These are phyloP conservation scores for Pentamera pediparva DNA, from an alignment of 53 echinoderm and acorn worm genomes.

Conservation along the genomic window DNA sequence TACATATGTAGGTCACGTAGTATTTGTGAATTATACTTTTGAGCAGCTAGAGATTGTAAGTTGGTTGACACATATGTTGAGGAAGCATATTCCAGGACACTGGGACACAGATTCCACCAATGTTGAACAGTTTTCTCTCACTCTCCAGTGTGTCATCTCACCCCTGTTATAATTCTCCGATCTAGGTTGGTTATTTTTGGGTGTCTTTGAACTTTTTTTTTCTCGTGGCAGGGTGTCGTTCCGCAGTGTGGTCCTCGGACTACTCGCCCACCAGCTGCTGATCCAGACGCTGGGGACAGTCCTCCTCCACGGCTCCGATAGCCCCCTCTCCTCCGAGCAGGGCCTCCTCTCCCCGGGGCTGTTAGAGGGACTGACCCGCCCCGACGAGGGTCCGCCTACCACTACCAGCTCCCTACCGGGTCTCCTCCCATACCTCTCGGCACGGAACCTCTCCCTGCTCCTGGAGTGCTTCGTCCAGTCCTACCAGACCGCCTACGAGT, in stretches of 20 bases:
- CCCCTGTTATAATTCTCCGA: not conserved
- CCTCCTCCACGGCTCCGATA: conserved; percentile 88
- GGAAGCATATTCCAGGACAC: too few relatives aligned
- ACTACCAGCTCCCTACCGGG: conserved; percentile 57
- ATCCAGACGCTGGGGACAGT: conserved; percentile 95
- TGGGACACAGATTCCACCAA: too few relatives aligned
- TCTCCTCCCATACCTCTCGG: conserved; percentile 89
- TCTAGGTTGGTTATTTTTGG: too few relatives aligned
- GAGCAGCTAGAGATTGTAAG: too few relatives aligned
- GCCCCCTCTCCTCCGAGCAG: conserved; percentile 65
- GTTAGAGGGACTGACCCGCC: conserved; percentile 43
- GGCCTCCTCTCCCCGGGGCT: conserved; percentile 57
- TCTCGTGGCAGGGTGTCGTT: conserved; percentile 68
- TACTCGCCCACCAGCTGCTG: conserved; percentile 89
- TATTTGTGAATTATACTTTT: too few relatives aligned
- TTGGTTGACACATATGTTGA: too few relatives aligned
- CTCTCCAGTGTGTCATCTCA: not conserved
- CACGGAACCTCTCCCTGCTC: conserved; percentile 79
- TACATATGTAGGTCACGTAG: too few relatives aligned
- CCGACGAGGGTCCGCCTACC: conserved; percentile 22
- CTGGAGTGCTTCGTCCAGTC: conserved; percentile 98
- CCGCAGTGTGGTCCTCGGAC: conserved; percentile 84
- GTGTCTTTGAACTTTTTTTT: not conserved
- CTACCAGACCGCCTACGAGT: conserved; percentile 89
- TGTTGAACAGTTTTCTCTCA: too few relatives aligned